These are phyloP conservation scores for Heliconius aoede DNA, from an alignment of 2,888 invertebrate species.

Conservation along the genomic window DNA sequence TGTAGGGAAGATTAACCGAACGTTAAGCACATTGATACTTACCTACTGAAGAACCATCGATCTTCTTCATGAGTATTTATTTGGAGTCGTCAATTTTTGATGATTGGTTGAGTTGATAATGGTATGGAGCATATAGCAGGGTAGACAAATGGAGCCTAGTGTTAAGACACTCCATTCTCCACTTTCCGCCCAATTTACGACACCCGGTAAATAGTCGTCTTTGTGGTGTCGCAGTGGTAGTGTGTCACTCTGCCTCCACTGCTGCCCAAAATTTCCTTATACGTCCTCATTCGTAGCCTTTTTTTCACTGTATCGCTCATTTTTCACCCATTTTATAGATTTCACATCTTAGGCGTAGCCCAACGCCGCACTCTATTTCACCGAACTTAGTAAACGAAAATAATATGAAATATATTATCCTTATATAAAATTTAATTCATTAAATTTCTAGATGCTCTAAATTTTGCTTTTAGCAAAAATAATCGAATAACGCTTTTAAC, in stretches of 20 bases:
- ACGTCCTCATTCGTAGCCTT: background rate
- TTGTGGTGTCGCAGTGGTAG: too few species aligned
- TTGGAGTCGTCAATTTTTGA: background rate
- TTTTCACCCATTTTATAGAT: background rate
- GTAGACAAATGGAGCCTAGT: background rate
- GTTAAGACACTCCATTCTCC: too few species aligned
- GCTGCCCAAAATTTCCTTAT: background rate
- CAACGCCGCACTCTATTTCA: background rate
- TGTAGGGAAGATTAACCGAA: background rate
- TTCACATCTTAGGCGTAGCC: background rate
- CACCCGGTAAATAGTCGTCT: too few species aligned
- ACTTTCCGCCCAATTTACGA: too few species aligned
- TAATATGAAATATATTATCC: background rate
- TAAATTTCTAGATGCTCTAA: slow-evolving; percentile 5
- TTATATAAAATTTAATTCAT: slow-evolving; percentile 3
- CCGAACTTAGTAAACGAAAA: background rate
- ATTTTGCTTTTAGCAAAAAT: slow-evolving; percentile 27
- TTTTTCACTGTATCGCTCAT: background rate
- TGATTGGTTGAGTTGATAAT: too few species aligned
- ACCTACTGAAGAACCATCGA: background rate
- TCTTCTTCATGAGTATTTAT: background rate
- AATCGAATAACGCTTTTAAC: slow-evolving; percentile 18
- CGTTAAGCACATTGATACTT: background rate
- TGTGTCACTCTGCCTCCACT: too few species aligned
- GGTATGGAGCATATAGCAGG: background rate